Base-by-base conservation (phyloP, 2,797 vertebrate species). In the Capromys pilorides region DNA sequence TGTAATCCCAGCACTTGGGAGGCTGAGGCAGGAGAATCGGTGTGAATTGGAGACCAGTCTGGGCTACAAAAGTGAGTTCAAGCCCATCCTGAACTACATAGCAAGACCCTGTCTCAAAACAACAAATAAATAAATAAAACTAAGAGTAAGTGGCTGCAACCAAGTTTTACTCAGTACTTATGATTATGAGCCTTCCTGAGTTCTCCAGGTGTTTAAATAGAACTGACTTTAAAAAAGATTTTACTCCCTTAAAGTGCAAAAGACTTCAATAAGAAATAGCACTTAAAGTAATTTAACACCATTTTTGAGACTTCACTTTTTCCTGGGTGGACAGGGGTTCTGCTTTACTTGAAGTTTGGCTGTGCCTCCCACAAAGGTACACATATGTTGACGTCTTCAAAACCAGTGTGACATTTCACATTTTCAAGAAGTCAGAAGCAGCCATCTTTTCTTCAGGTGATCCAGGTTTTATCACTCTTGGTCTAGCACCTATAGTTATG, bases 281-380 rank as follows among this genome's bases (percentile, higher is more conserved):
- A 9, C 64, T 95, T 93, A 92, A 78, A 84, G 51, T 54, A 80
- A 86, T n/a, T 86, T 81, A 96, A 61, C 77, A 39, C 13, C 73
- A 14, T 73, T 85, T 85, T 33, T 80, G 69, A 90, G 24, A 36
- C 24, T 75, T 92, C 13, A 83, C 28, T 80, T 94, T 54, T 90
- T 86, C 22, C 4, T 16, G 41, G 26, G 5, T 6, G 16, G 6
- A 62, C 6, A 18, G 14, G 7, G 28, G 22, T 54, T 88, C 33
- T 45, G 11, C 57, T n/a, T 85, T 80, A 64, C 12, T 82, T 94
- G 19, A 3, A 86, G 1, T 78, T 90, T 85, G 57, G 24, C 67
- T 91, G 4, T 78, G 19, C 85, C 39, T 88, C n/a, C 41, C 75
- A 61, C 61, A 95, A 71, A 83, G 57, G 45, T 75, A 14, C 7